Evolutionary conservation across 2,888 invertebrate species (phyloP).

Genomic region (Eupithecia exiguata): DNA sequence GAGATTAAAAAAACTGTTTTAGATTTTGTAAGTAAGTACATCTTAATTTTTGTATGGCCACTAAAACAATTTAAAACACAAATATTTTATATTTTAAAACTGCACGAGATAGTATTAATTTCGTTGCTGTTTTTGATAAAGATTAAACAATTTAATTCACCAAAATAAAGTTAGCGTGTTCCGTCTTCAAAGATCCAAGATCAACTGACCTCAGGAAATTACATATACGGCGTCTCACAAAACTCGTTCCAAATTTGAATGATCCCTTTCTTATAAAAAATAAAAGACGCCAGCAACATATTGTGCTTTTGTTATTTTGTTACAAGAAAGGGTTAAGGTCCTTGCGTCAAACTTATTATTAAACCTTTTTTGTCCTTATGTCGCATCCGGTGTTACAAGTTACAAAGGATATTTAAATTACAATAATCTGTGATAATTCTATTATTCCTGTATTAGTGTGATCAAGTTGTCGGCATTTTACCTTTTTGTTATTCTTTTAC

Average conservation of each 20-base stretch:
- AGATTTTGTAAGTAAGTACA: not conserved
- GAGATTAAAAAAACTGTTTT: not conserved
- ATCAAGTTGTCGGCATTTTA: conserved; percentile 77
- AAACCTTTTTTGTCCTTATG: conserved; percentile 82
- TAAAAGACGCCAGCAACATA: conserved; percentile 77
- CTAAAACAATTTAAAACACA: not conserved
- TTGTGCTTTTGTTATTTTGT: conserved; percentile 74
- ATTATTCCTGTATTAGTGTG: conserved; percentile 77
- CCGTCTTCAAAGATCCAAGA: conserved; percentile 64
- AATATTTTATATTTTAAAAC: not conserved
- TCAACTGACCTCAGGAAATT: conserved; percentile 74
- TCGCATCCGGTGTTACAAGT: conserved; percentile 77
- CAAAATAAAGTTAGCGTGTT: conserved; percentile 56
- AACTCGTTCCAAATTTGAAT: conserved; percentile 80
- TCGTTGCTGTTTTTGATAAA: conserved; percentile 22
- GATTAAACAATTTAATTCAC: conserved; percentile 4
- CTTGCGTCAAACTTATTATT: conserved; percentile 79
- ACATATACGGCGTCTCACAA: conserved; percentile 60
- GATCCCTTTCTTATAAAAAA: conserved; percentile 74
- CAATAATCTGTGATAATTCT: conserved; percentile 82
- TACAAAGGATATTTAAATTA: conserved; percentile 81
- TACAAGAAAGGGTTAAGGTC: conserved; percentile 79
- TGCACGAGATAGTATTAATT: not conserved
- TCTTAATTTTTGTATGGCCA: not conserved
- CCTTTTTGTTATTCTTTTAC: conserved; percentile 52